Conservation (phyloP, 2,113 vertebrate genomes). For the Furnarius figulus region DNA sequence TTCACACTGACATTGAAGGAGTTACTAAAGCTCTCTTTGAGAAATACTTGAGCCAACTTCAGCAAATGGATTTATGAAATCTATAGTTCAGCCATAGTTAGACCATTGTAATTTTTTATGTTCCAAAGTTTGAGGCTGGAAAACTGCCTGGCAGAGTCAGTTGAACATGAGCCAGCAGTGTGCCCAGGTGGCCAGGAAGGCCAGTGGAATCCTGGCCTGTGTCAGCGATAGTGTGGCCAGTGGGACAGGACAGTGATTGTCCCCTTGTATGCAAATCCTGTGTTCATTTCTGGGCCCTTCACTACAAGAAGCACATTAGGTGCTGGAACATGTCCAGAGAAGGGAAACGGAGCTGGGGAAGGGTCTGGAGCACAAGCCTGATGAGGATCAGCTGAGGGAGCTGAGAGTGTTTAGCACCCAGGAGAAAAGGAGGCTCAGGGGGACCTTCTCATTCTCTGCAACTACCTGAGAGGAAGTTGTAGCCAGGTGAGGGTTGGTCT, state of each 20-base stretch:
- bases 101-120: neutral
- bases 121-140: neutral
- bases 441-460: fast-evolving
- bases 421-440: neutral
- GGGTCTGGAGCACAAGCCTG: neutral
- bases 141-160: neutral
- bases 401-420: neutral
- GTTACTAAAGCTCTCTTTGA: neutral
- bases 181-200: neutral
- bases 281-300: neutral
- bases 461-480: neutral
- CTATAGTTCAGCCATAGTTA: neutral
- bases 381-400: neutral
- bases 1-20: neutral
- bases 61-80: neutral
- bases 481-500: fast-evolving
- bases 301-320: neutral
- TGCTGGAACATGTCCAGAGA: neutral
- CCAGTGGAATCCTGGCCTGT: neutral
- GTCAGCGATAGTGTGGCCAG: neutral
- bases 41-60: neutral
- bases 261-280: neutral
- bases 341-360: fast-evolving
- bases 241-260: neutral
- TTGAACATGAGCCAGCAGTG: neutral